Conservation (phyloP, 2,888 invertebrate genomes). For the Coelogynopora nodosa region DNA sequence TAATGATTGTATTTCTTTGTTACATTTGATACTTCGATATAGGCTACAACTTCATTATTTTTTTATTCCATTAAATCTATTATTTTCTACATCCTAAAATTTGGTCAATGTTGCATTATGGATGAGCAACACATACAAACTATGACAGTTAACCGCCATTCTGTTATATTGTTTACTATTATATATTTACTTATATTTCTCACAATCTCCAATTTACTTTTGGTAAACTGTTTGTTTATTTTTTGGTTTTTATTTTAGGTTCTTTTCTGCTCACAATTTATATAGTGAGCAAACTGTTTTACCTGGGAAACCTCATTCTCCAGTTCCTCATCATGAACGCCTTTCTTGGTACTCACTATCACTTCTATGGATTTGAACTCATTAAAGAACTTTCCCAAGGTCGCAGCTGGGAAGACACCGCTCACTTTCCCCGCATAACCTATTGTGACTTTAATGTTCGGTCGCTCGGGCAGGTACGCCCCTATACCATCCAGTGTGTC, state of each 20-base stretch:
- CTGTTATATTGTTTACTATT: too few species aligned
- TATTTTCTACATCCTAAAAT: too few species aligned
- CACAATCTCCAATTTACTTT: too few species aligned
- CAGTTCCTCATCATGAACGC: conserved; percentile 63
- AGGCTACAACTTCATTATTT: too few species aligned
- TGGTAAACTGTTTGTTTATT: too few species aligned
- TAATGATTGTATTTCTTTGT: too few species aligned
- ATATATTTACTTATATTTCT: too few species aligned
- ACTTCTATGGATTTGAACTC: conserved; percentile 62
- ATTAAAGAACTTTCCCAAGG: conserved; percentile 61
- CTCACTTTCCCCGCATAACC: conserved; percentile 58
- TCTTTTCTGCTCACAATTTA: conserved; percentile 50
- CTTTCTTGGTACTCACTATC: conserved; percentile 61
- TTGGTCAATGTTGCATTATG: background rate
- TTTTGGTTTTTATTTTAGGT: background rate
- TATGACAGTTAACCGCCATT: too few species aligned
- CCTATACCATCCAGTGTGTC: conserved; percentile 52
- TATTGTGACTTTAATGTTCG: conserved; percentile 60
- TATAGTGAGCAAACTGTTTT: conserved; percentile 60
- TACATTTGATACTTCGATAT: too few species aligned
- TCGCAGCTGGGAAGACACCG: conserved; percentile 55
- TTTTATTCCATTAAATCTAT: too few species aligned
- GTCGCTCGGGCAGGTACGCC: conserved; percentile 52
- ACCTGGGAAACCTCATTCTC: conserved; percentile 61
- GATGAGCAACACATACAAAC: background rate